These are phyloP conservation scores for Acomys russatus DNA, from an alignment of 2,797 vertebrate genomes.

Conservation along the genomic window DNA sequence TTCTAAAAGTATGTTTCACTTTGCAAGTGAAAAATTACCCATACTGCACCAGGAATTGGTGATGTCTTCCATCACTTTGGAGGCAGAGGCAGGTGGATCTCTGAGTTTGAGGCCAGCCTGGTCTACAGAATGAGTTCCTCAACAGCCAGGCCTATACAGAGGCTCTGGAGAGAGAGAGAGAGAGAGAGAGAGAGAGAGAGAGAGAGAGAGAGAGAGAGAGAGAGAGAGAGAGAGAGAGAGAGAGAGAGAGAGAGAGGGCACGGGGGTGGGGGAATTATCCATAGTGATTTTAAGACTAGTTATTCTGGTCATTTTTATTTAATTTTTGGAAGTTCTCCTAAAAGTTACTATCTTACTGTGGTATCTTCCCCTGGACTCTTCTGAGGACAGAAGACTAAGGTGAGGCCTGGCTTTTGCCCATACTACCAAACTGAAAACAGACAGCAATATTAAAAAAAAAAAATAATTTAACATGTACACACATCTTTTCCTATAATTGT, in stretches of 20 bases:
- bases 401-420: neutral
- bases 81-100: no score
- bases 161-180: no score
- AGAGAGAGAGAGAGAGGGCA: no score
- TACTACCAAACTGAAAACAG: neutral
- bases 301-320: neutral
- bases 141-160: no score
- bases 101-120: no score
- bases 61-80: no score
- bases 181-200: no score
- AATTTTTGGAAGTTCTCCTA: neutral
- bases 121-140: no score
- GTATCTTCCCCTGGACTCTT: neutral
- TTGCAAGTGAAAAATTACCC: neutral
- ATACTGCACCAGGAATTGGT: no score
- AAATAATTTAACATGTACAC: neutral
- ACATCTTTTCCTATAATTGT: neutral
- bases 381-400: neutral
- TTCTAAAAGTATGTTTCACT: neutral
- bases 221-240: no score
- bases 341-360: neutral
- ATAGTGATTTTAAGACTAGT: neutral
- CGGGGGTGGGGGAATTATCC: no score
- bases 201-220: no score
- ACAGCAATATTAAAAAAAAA: neutral